Evolutionary conservation across 2,113 vertebrate species (phyloP).

Genomic region (Scomber scombrus): DNA sequence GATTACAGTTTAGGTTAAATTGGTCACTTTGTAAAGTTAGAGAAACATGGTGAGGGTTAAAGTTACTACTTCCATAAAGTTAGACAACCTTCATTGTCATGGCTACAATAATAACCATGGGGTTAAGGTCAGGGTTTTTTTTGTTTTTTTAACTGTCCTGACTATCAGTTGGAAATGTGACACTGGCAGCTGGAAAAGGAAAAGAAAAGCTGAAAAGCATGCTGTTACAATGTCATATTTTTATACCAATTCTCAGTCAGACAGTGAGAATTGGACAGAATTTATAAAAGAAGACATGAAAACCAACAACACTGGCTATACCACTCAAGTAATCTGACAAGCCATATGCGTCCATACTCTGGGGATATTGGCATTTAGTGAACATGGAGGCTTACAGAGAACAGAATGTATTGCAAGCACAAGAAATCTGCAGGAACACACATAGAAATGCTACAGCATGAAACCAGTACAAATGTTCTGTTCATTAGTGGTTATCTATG

Average conservation of each 20-base stretch:
- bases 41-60: too few species aligned
- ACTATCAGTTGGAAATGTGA: too few species aligned
- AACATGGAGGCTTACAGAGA: not conserved
- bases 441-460: not conserved
- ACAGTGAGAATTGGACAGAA: not conserved
- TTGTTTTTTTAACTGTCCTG: too few species aligned
- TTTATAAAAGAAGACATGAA: not conserved
- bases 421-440: not conserved
- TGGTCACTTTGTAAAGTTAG: too few species aligned
- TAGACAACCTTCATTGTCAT: too few species aligned
- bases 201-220: too few species aligned
- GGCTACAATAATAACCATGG: too few species aligned
- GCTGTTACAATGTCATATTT: too few species aligned
- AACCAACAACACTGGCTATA: not conserved
- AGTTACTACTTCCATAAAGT: too few species aligned
- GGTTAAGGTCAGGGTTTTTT: too few species aligned
- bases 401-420: not conserved
- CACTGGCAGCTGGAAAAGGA: too few species aligned
- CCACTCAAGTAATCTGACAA: not conserved
- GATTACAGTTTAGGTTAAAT: too few species aligned
- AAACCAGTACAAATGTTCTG: not conserved
- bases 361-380: not conserved
- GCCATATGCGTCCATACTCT: not conserved
- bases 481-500: conserved; percentile 25
- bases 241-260: not conserved